phyloP scores from a whole-genome alignment of 2,888 invertebrate species.

The Mesorhabditis spiculigera region DNA sequence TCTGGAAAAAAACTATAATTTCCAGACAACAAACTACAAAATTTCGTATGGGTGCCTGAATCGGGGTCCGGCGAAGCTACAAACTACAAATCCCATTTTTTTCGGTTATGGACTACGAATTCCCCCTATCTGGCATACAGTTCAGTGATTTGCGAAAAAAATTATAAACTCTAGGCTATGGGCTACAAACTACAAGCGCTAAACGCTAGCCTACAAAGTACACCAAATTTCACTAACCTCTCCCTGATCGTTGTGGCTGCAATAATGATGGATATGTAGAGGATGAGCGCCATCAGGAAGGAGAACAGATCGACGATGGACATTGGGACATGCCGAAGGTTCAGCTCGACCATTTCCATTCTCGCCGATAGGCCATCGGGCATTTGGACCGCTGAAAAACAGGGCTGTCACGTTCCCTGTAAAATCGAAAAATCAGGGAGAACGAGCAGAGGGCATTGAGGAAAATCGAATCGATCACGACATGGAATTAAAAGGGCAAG shows the following conservation, averaged over 20 bases:
- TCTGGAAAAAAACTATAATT: no score
- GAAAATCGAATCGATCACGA: no score
- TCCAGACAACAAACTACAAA: no score
- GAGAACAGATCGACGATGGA: not conserved
- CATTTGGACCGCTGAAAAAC: no score
- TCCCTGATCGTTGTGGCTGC: not conserved
- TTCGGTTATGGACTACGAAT: not conserved
- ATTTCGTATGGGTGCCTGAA: not conserved
- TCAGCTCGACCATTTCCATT: not conserved
- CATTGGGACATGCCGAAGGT: not conserved
- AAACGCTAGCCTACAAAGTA: not conserved
- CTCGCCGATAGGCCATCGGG: no score
- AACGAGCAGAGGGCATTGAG: no score
- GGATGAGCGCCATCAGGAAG: not conserved
- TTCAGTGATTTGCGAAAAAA: no score
- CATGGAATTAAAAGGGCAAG: no score
- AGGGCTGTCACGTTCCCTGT: no score
- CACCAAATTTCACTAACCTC: not conserved
- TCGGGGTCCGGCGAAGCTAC: not conserved
- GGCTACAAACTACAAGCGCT: not conserved
- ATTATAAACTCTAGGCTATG: not conserved
- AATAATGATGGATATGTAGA: not conserved
- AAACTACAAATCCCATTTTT: not conserved
- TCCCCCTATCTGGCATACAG: not conserved
- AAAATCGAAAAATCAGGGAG: no score